Base-by-base conservation (phyloP, 1,140 invertebrate genomes). In the Lucilia cuprina region DNA sequence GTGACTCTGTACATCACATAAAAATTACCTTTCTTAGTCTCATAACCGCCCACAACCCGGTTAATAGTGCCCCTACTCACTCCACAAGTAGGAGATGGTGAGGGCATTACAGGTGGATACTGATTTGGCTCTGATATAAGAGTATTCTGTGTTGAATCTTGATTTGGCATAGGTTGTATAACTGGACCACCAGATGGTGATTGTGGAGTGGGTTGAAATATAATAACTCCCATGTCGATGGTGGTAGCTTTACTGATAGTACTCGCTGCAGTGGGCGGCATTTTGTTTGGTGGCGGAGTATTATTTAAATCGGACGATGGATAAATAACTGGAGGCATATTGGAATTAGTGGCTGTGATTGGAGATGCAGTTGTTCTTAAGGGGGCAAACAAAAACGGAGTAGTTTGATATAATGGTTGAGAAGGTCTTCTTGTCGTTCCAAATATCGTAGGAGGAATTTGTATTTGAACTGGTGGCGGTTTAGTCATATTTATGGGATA, bases 1-100 rank as follows among this genome's bases (percentile, higher is more conserved):
- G n/a, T n/a, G n/a, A n/a, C n/a, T n/a, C 74, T 47, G 60, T 8
- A 41, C 41, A 47, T 41, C 17, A 41, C 13, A 41, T 80, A 0
- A 49, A 41, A 80, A 47, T 30, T 83, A 87, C 87, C 91, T 83
- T 85, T 85, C 65, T 89, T 85, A 0, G 91, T 91, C 13, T 90
- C 88, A 77, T 87, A 13, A 5, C 92, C 92, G 17, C 91, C 91
- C 5, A 93, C 92, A 21, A 92, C 89, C 21, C 91, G 88, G 83
- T 91, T 90, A 21, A 87, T 87, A 12, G 86, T 87, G 19, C 86
- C 86, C 74, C 86, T 87, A 84, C 86, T 89, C 5, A 90, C 83
- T 4, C 92, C 92, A 82, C 89, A 90, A 41, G 41, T 41, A 41
- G 17, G 14, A 82, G 8, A 0, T 77, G 19, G 21, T 17, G 34